Evolutionary conservation across 2,888 invertebrate species (phyloP).

Genomic region (Hyposoter dolosus): DNA sequence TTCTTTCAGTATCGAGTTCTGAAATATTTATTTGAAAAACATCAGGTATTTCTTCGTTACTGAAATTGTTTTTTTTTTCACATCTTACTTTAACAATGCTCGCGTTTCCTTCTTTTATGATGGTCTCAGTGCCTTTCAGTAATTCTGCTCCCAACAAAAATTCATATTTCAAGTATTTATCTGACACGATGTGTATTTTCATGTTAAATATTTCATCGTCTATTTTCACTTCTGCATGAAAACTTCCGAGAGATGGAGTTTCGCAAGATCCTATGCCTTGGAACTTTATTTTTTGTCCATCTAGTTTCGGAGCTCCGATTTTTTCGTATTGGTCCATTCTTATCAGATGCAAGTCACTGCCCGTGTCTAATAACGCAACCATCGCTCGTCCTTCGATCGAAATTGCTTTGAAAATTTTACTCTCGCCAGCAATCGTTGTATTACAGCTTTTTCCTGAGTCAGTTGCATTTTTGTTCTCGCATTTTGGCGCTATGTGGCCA

Average conservation of each 20-base stretch:
- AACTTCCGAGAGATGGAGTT: neutral
- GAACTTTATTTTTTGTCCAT: neutral
- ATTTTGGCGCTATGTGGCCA: slow-evolving; percentile 51
- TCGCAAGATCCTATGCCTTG: neutral
- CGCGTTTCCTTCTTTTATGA: neutral
- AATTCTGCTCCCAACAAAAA: no score
- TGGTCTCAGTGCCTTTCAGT: neutral
- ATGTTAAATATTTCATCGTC: neutral
- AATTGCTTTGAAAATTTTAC: no score
- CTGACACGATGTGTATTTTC: neutral
- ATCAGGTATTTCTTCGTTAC: neutral
- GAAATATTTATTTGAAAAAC: slow-evolving; percentile 1
- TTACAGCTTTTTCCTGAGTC: no score
- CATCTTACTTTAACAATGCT: no score
- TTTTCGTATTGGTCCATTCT: no score
- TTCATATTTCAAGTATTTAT: no score
- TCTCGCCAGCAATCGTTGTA: no score
- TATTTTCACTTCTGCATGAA: neutral
- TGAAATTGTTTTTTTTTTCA: neutral
- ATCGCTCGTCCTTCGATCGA: no score
- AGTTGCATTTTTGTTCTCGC: slow-evolving; percentile 19
- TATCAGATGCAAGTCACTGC: no score
- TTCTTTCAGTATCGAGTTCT: neutral
- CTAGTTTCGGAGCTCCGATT: neutral
- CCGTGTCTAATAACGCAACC: no score